A percentile compares a stretch with the other conserved stretches of the same genome.
These are phyloP conservation scores for Ophion costatus DNA, from an alignment of 2,888 invertebrate species.

Conservation along the genomic window DNA sequence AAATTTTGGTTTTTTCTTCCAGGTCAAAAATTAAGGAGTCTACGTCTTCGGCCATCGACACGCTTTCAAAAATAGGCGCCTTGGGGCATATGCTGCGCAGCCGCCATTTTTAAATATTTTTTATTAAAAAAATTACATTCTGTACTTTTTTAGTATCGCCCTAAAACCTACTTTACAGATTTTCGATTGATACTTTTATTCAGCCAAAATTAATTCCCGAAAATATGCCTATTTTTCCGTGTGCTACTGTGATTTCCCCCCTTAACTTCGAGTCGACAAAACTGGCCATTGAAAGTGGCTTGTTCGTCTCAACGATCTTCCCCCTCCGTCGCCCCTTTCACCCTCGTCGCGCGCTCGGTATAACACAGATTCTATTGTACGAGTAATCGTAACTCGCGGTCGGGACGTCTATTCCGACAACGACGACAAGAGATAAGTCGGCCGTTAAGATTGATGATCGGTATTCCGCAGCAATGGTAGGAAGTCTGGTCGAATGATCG, in stretches of 20 bases:
- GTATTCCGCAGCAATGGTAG: constrained; percentile 31
- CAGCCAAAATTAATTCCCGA: too few relatives aligned
- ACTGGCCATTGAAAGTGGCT: constrained; percentile 23
- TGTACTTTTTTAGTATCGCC: too few relatives aligned
- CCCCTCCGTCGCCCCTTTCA: neutral
- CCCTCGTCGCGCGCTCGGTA: neutral
- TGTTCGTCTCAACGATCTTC: constrained; percentile 23
- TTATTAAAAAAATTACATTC: too few relatives aligned
- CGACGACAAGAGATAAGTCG: constrained; percentile 50
- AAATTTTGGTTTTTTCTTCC: too few relatives aligned
- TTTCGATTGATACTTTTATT: too few relatives aligned
- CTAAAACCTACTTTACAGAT: too few relatives aligned
- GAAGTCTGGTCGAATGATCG: constrained; percentile 44
- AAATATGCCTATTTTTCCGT: too few relatives aligned
- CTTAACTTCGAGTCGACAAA: neutral
- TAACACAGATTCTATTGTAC: constrained; percentile 47
- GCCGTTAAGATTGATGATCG: constrained; percentile 48
- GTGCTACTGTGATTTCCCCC: constrained; percentile 1
- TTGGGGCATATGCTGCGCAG: too few relatives aligned
- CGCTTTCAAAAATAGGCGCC: too few relatives aligned
- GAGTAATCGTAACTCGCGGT: constrained; percentile 40
- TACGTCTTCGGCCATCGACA: too few relatives aligned
- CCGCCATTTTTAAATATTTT: too few relatives aligned
- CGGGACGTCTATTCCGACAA: constrained; percentile 40
- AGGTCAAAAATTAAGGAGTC: too few relatives aligned